A percentile compares a stretch with the other conserved stretches of the same genome.
Evolutionary conservation across 2,113 vertebrate species (phyloP).

Genomic region (Noctilio leporinus): DNA sequence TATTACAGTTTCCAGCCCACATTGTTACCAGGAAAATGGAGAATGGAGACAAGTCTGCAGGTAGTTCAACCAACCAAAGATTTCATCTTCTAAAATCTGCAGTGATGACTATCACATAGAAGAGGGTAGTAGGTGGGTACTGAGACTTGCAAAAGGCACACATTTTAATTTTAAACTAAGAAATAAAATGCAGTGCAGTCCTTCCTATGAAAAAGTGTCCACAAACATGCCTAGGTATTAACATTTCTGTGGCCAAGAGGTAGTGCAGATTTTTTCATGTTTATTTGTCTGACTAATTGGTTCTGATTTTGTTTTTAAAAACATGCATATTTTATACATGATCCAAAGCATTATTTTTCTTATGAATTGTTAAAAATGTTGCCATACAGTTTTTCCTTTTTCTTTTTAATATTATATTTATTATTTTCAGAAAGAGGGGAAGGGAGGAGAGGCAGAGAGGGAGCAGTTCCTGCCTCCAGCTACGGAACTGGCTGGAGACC

Average conservation of each 20-base stretch:
- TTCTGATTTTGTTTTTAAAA: neutral
- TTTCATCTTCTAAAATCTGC: neutral
- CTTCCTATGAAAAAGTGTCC: neutral
- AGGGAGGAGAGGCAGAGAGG: no score
- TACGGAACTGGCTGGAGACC: no score
- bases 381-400: neutral
- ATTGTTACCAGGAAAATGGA: neutral
- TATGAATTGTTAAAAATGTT: neutral
- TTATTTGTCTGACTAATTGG: neutral
- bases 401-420: no score
- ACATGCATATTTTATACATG: neutral
- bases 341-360: neutral
- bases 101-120: neutral
- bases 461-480: no score
- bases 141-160: neutral
- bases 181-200: neutral
- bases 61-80: neutral
- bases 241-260: neutral
- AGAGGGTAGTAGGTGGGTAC: fast-evolving
- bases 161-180: neutral
- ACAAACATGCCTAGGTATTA: neutral
- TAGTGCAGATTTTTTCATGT: neutral
- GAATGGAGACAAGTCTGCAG: neutral
- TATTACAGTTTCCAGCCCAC: neutral
- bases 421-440: no score